Conservation (phyloP, 2,888 invertebrate genomes). For the Cremastobaeus sp. region DNA sequence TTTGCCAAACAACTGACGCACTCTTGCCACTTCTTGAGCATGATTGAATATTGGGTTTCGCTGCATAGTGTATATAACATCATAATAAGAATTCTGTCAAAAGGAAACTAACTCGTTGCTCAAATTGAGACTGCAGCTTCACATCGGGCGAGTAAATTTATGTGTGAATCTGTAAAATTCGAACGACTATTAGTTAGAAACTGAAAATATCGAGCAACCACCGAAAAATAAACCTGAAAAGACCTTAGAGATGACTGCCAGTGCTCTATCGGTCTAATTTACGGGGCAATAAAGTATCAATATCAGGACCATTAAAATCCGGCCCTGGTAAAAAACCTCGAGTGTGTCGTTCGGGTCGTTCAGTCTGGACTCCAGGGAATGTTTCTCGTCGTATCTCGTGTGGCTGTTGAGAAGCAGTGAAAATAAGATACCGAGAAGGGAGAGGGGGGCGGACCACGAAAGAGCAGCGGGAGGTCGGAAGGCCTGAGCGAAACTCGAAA, state of each 20-base stretch:
- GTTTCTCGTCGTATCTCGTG: constrained; percentile 61
- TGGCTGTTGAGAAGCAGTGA: constrained; percentile 66
- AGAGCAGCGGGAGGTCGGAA: constrained; percentile 71
- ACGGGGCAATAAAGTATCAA: constrained; percentile 48
- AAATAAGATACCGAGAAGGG: constrained; percentile 55
- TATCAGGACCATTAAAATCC: constrained; percentile 48
- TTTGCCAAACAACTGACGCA: constrained; percentile 9
- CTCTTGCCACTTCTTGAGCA: too few species aligned
- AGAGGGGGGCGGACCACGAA: constrained; percentile 47
- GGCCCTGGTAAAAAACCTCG: constrained; percentile 36
- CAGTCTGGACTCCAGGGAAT: constrained; percentile 43
- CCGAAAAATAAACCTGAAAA: constrained; percentile 17
- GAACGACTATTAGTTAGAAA: constrained; percentile 14
- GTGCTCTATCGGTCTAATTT: not conserved
- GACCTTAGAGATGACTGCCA: not conserved
- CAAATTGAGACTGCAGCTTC: too few species aligned
- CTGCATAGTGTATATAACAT: not conserved
- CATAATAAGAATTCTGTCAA: too few species aligned
- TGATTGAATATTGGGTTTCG: too few species aligned
- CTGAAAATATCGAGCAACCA: constrained; percentile 1
- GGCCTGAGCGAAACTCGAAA: constrained; percentile 63
- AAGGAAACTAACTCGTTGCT: too few species aligned
- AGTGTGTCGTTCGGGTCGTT: constrained; percentile 43
- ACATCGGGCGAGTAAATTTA: constrained; percentile 4
- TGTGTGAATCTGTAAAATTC: constrained; percentile 1